phyloP scores from a whole-genome alignment of 2,888 invertebrate species.

The Pseudeuparius sepicola region DNA sequence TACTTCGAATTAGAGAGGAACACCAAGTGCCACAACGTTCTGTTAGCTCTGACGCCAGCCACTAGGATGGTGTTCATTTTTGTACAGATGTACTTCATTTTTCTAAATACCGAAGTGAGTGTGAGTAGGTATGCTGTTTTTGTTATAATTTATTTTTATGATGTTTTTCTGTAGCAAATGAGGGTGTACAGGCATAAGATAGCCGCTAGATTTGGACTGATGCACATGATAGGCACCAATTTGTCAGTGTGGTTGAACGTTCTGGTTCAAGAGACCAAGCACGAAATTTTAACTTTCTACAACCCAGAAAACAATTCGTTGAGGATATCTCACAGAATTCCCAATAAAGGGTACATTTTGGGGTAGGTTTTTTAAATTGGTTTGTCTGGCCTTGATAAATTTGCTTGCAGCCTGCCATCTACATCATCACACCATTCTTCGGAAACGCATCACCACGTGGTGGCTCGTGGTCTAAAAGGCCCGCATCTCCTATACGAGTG shows the following conservation, averaged over 20 bases:
- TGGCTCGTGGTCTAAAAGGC: conserved; percentile 70
- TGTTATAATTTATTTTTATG: no score
- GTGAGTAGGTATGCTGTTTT: no score
- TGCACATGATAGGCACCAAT: conserved; percentile 99
- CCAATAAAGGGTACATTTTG: conserved; percentile 40
- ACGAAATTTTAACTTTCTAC: conserved; percentile 86
- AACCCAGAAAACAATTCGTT: conserved; percentile 79
- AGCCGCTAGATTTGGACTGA: conserved; percentile 87
- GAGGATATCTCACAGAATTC: conserved; percentile 66
- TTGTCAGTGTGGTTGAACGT: conserved; percentile 95
- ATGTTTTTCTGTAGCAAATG: conserved; percentile 68
- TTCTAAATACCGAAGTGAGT: conserved; percentile 87
- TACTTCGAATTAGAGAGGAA: conserved; percentile 88
- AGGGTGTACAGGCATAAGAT: conserved; percentile 81
- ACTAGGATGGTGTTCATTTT: conserved; percentile 93
- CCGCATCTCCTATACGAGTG: conserved; percentile 85
- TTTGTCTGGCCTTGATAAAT: no score
- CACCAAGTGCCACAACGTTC: conserved; percentile 84
- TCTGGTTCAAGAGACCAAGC: conserved; percentile 89
- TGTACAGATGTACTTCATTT: conserved; percentile 97
- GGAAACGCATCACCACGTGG: conserved; percentile 49
- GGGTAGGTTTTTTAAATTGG: conserved; percentile 21
- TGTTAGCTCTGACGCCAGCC: conserved; percentile 82
- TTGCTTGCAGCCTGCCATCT: conserved; percentile 27
- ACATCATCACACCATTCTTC: conserved; percentile 33